Conservation (phyloP, 2,113 vertebrate species). For the Hypomesus transpacificus region DNA sequence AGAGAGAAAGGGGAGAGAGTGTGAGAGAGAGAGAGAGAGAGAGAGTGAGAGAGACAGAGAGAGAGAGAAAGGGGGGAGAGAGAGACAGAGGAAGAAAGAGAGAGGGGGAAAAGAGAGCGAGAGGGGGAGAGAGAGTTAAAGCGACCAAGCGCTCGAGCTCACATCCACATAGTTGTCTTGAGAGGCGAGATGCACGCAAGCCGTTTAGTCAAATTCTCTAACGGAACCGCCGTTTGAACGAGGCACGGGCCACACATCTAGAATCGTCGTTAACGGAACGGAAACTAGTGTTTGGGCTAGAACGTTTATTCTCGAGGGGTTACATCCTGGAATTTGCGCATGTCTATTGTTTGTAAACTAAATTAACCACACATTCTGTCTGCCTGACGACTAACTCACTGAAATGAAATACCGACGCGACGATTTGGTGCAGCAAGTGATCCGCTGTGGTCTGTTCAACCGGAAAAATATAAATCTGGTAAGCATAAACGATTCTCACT, state of each 20-base stretch:
- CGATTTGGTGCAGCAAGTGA: background rate
- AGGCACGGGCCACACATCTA: background rate
- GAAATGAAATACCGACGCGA: conserved; percentile 47
- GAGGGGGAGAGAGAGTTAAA: conserved; percentile 4
- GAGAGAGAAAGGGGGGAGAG: background rate
- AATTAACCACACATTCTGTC: conserved; percentile 31
- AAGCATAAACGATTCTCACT: conserved; percentile 37
- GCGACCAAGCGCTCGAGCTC: too few relatives aligned
- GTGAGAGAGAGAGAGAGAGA: background rate
- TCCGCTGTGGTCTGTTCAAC: conserved; percentile 16
- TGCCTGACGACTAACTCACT: conserved; percentile 39
- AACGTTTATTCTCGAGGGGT: background rate
- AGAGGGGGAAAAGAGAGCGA: background rate
- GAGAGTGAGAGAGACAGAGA: background rate
- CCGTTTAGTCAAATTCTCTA: too few relatives aligned
- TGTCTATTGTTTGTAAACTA: conserved; percentile 51
- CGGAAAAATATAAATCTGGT: conserved; percentile 31
- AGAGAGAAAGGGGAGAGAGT: background rate
- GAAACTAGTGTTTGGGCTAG: background rate
- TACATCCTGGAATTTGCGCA: conserved; percentile 10
- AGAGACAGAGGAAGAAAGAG: background rate
- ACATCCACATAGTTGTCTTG: too few relatives aligned
- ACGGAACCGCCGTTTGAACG: too few relatives aligned
- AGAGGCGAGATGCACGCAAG: too few relatives aligned
- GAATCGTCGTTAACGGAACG: background rate